These are phyloP conservation scores for Rambutsinella grinnellia DNA, from an alignment of 2,888 invertebrate genomes.

Conservation along the genomic window DNA sequence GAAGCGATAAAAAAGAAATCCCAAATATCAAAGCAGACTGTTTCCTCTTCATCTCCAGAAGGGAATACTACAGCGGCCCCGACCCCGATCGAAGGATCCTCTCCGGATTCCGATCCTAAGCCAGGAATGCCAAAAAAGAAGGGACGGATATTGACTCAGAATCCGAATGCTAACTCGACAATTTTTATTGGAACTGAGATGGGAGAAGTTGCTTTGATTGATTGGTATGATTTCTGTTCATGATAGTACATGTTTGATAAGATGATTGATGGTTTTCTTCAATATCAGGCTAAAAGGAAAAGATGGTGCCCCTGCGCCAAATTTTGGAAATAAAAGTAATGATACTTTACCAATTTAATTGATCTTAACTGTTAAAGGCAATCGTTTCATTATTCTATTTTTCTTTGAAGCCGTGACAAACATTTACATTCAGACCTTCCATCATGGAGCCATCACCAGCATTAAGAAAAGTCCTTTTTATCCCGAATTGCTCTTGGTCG, in stretches of 20 bases:
- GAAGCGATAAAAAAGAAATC: too few relatives aligned
- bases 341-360: neutral
- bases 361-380: neutral
- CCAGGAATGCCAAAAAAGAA: too few relatives aligned
- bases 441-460: slow-evolving; percentile 79
- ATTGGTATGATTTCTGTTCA: slow-evolving; percentile 49
- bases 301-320: slow-evolving; percentile 57
- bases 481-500: slow-evolving; percentile 76
- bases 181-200: slow-evolving; percentile 60
- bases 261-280: too few relatives aligned
- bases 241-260: too few relatives aligned
- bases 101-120: too few relatives aligned
- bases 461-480: slow-evolving; percentile 76
- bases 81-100: too few relatives aligned
- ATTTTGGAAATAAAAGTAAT: slow-evolving; percentile 58
- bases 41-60: too few relatives aligned
- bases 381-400: neutral
- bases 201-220: slow-evolving; percentile 58
- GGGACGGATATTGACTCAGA: neutral
- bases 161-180: slow-evolving; percentile 39
- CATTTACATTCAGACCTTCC: slow-evolving; percentile 70
- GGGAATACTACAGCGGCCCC: too few relatives aligned
- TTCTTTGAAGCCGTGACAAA: slow-evolving; percentile 43
- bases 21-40: too few relatives aligned
- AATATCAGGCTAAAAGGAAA: slow-evolving; percentile 59